Evolutionary conservation across 2,888 invertebrate species (phyloP), one percentile per base, ranked within the genome.

Genomic region (Pachliopta kotzebuea): DNA sequence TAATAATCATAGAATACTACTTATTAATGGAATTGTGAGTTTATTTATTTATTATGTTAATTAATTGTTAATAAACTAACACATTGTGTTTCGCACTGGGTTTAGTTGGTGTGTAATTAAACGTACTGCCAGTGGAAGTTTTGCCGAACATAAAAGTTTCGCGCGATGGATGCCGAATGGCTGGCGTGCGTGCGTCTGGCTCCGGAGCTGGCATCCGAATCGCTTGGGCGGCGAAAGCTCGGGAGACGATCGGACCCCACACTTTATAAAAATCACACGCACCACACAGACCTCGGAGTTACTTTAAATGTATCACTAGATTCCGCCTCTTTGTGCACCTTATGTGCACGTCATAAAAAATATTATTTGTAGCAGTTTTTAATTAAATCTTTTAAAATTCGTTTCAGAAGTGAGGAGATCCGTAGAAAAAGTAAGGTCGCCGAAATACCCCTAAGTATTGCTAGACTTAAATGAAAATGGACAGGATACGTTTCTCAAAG

Each of bases 151-250:
- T 45, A 37, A 29, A 55, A 55, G 52, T 23, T 24, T 56, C 8
- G 26, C 31, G 37, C 56, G 60, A 60, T 60, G 42, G 52, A 52
- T 49, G n/a, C 60, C 60, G 60, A 55, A 55, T 20, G 49, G 42
- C 37, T 37, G 57, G 69, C 67, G 68, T 55, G 73, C 80, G 82
- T 77, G 77, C 78, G 79, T 60, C 73, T 67, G 68, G 66, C 70
- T 24, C 72, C 76, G 70, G 72, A 66, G 80, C 70, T 75, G 72
- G 64, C 73, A 74, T 74, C 73, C 71, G 79, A 79, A 70, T 67
- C 68, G 65, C 70, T 72, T 66, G 56, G 62, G 66, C 56, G 67
- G 77, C 76, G 82, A 78, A 80, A 76, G 72, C 74, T 75, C 72
- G 70, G 71, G 56, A 37, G 60, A 45, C n/a, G 26, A 31, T 42